Percentiles rank a stretch among this genome's conserved stretches.
These are phyloP conservation scores for Choloepus didactylus DNA, from an alignment of 2,797 vertebrate species.

Conservation along the genomic window DNA sequence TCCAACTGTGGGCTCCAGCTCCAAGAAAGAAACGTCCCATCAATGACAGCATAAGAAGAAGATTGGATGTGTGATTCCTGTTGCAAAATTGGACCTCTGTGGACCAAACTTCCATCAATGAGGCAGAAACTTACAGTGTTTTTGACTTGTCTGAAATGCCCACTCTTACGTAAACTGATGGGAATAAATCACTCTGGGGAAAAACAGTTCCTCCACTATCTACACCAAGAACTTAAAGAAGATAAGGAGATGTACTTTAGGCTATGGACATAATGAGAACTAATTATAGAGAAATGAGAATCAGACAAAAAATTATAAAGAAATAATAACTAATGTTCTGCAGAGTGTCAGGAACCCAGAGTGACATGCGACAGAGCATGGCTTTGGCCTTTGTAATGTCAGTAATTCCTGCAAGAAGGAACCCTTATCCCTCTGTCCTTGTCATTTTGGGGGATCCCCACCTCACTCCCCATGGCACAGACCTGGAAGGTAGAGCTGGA, in stretches of 20 bases:
- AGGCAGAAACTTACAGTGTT: neutral
- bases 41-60: neutral
- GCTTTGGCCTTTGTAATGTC: neutral
- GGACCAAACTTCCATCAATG: neutral
- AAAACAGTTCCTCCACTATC: neutral
- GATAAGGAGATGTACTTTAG: neutral
- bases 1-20: neutral
- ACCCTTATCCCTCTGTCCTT: neutral
- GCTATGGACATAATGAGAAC: neutral
- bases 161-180: neutral
- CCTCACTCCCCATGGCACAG: neutral
- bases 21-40: constrained; percentile 3
- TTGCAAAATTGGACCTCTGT: neutral
- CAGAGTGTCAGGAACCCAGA: neutral
- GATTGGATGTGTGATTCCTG: neutral
- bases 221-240: constrained; percentile 43
- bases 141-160: constrained; percentile 9
- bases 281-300: constrained; percentile 45
- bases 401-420: neutral
- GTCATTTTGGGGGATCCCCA: neutral
- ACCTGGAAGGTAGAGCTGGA: neutral
- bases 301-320: neutral
- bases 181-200: neutral
- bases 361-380: neutral
- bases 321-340: neutral